Conservation (phyloP, 2,797 vertebrate species). For the Ara ararauna region DNA sequence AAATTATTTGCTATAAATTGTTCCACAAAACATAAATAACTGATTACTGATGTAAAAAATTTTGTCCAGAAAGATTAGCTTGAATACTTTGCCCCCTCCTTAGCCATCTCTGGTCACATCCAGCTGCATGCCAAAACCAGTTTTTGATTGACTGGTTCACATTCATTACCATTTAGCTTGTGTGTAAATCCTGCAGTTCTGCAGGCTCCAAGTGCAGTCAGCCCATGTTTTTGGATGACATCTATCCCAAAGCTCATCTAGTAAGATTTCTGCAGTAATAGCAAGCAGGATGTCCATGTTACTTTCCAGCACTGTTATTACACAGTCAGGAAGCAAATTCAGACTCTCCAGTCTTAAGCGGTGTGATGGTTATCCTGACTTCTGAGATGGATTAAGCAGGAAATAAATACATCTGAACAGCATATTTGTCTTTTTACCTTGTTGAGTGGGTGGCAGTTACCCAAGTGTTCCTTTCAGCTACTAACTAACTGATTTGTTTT, state of each 20-base stretch:
- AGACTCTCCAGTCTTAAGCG: not conserved
- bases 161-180: rapidly evolving
- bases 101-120: no score
- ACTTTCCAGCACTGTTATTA: not conserved
- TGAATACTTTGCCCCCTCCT: rapidly evolving
- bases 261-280: not conserved
- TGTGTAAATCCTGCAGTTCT: not conserved
- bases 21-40: not conserved
- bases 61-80: not conserved
- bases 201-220: not conserved
- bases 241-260: not conserved
- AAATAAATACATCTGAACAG: not conserved
- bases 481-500: not conserved
- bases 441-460: not conserved
- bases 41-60: not conserved
- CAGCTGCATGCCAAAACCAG: not conserved
- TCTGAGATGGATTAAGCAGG: not conserved
- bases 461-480: not conserved
- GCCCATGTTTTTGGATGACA: not conserved
- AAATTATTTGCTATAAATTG: not conserved
- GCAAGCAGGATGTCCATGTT: not conserved
- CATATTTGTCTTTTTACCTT: not conserved
- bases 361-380: not conserved
- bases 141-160: not conserved
- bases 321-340: not conserved